A percentile compares a stretch with the other conserved stretches of the same genome.
Conservation (phyloP, 2,797 vertebrate species). For the Falco cherrug region DNA sequence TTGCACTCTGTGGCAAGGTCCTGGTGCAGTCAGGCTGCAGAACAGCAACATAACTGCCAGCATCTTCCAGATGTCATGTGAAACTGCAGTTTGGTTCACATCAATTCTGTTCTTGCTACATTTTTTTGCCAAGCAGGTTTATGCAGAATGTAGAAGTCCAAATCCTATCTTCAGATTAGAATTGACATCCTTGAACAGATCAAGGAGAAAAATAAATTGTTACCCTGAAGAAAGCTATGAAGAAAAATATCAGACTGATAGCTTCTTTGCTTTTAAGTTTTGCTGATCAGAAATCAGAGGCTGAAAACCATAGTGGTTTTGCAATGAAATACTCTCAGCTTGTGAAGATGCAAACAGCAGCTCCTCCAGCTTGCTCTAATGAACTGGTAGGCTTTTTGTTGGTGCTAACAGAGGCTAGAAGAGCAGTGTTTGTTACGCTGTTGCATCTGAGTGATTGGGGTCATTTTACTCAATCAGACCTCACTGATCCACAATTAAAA, state of each 20-base stretch:
- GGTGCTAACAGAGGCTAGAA: neutral
- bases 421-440: neutral
- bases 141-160: neutral
- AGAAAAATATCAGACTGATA: neutral
- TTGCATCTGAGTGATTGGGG: neutral
- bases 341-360: neutral
- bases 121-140: neutral
- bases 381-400: slow-evolving; percentile 8
- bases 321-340: slow-evolving; percentile 14
- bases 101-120: neutral
- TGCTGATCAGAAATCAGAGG: slow-evolving; percentile 28
- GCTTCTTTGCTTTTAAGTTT: slow-evolving; percentile 29
- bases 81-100: neutral
- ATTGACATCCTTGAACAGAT: slow-evolving; percentile 14
- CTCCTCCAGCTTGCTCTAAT: slow-evolving; percentile 12
- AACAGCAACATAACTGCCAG: neutral
- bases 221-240: slow-evolving; percentile 10
- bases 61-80: neutral
- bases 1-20: neutral
- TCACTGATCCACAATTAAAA: slow-evolving; percentile 18
- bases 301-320: neutral
- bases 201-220: slow-evolving; percentile 17
- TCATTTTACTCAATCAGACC: slow-evolving; percentile 19
- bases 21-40: neutral
- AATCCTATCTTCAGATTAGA: neutral